Evolutionary conservation across 2,888 invertebrate species (phyloP).

Genomic region (Stenotaenia linearis): DNA sequence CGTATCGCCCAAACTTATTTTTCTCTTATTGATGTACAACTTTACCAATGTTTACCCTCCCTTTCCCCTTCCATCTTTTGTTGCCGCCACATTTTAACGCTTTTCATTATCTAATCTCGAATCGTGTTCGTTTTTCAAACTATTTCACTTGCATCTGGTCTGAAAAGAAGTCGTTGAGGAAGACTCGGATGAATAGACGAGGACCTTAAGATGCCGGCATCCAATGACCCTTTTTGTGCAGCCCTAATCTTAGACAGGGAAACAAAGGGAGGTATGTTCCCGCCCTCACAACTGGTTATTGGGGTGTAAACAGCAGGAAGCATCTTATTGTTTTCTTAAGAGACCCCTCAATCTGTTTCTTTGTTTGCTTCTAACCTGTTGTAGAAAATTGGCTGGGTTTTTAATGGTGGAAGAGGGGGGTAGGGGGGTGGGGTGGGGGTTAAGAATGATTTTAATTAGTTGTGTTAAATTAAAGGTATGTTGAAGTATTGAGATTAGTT

Average conservation of each 20-base stretch:
- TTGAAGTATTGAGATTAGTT: too few species aligned
- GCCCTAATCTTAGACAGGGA: conserved; percentile 18
- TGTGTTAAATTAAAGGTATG: too few species aligned
- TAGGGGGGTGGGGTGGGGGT: too few species aligned
- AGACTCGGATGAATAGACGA: not conserved
- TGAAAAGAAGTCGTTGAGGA: not conserved
- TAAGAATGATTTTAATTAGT: too few species aligned
- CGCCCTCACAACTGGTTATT: conserved; percentile 19
- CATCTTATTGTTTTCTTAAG: conserved; percentile 21
- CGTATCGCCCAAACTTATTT: not conserved
- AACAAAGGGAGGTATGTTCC: conserved; percentile 12
- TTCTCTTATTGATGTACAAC: not conserved
- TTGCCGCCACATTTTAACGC: not conserved
- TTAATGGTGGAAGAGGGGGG: too few species aligned
- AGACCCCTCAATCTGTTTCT: conserved; percentile 20
- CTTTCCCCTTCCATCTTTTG: not conserved
- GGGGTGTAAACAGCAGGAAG: conserved; percentile 23
- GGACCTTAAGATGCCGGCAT: not conserved
- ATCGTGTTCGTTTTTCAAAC: not conserved
- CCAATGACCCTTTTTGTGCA: conserved; percentile 7
- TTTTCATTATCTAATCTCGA: not conserved
- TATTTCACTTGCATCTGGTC: not conserved
- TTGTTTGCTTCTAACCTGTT: not conserved
- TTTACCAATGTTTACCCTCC: not conserved
- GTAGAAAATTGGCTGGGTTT: not conserved